phyloP scores from a whole-genome alignment of 2,797 vertebrate genomes.

The Paratrypauchen microcephalus region DNA sequence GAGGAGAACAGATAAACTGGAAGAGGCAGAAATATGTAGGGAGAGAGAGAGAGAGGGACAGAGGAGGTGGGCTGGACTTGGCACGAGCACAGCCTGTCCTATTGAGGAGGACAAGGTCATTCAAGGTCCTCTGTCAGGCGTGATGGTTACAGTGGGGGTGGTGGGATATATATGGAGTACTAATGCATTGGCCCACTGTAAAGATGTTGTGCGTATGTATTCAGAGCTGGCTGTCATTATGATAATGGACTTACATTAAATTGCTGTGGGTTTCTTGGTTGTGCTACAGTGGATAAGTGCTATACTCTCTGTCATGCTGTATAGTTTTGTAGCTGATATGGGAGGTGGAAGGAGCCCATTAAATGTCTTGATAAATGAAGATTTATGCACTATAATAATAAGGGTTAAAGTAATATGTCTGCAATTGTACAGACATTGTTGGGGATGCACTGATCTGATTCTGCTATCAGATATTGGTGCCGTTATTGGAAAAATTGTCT shows the following conservation, averaged over 20 bases:
- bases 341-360: neutral
- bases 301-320: neutral
- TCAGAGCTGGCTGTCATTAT: conserved; percentile 20
- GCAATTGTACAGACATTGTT: too few species aligned
- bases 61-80: conserved; percentile 51
- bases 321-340: neutral
- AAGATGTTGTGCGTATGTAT: conserved; percentile 2
- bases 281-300: neutral
- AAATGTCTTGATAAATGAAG: neutral
- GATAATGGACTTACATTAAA: conserved; percentile 5
- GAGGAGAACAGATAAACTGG: conserved; percentile 46
- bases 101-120: conserved; percentile 63
- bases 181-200: neutral
- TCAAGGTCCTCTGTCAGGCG: conserved; percentile 65
- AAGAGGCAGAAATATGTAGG: conserved; percentile 15
- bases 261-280: neutral
- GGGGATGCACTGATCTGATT: too few species aligned
- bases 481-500: too few species aligned
- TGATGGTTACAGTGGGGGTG: conserved; percentile 37
- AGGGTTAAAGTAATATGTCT: too few species aligned
- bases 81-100: conserved; percentile 45
- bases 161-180: conserved; percentile 29
- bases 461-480: too few species aligned
- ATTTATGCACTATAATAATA: too few species aligned
- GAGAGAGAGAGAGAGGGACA: neutral